A percentile compares a stretch with the other conserved stretches of the same genome.
These are phyloP conservation scores for Thereva nobilitata DNA, from an alignment of 2,888 invertebrate genomes.

Conservation along the genomic window DNA sequence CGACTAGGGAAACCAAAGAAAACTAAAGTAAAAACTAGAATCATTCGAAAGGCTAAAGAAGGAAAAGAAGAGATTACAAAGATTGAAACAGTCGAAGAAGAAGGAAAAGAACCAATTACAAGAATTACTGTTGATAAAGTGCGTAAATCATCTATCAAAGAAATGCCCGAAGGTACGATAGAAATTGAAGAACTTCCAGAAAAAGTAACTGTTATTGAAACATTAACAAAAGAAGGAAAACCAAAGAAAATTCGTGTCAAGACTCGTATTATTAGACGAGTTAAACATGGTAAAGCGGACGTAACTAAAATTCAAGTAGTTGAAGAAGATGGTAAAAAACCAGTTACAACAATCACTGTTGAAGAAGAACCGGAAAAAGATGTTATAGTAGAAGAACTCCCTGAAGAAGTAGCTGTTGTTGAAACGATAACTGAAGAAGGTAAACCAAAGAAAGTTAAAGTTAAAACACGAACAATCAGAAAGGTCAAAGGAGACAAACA, in stretches of 20 bases:
- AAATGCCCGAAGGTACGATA: conserved; percentile 46
- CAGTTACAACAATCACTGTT: conserved; percentile 47
- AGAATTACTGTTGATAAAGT: conserved; percentile 46
- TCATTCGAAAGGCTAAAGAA: conserved; percentile 53
- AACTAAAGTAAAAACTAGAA: conserved; percentile 51
- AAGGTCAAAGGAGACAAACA: conserved; percentile 47
- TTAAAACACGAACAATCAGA: conserved; percentile 48
- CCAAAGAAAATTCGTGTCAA: conserved; percentile 43
- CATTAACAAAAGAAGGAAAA: conserved; percentile 40
- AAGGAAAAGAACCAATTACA: conserved; percentile 54
- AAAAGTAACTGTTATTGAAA: conserved; percentile 35
- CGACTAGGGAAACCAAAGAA: conserved; percentile 47
- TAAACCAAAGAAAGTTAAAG: conserved; percentile 48
- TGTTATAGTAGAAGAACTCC: conserved; percentile 6
- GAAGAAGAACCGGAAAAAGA: conserved; percentile 2
- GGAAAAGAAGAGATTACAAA: conserved; percentile 55
- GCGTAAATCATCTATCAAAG: conserved; percentile 29
- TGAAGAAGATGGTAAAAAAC: conserved; percentile 55
- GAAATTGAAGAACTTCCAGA: conserved; percentile 47
- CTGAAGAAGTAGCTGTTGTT: conserved; percentile 36
- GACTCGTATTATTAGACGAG: conserved; percentile 34
- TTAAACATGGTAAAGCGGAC: conserved; percentile 47
- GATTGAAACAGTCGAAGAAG: conserved; percentile 55
- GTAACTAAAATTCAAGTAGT: conserved; percentile 54
- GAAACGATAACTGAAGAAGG: conserved; percentile 38